These are phyloP conservation scores for Trichogramma evanescens DNA, from an alignment of 2,888 invertebrate species.

Conservation along the genomic window DNA sequence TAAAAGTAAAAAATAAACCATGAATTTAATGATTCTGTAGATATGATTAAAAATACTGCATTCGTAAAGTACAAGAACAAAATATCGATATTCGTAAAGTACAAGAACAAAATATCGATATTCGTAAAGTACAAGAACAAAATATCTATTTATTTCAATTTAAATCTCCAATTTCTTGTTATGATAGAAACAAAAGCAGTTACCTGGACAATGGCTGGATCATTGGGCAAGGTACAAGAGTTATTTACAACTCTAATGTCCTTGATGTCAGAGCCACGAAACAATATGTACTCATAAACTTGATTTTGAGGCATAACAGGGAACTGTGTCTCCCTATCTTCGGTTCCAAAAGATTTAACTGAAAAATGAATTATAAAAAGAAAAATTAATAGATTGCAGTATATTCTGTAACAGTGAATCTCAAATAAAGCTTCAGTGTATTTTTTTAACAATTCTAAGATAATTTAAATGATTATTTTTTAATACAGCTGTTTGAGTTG, in stretches of 20 bases:
- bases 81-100: too few relatives aligned
- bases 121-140: background rate
- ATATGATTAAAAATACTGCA: background rate
- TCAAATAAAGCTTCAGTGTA: too few relatives aligned
- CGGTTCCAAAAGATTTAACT: conserved; percentile 99
- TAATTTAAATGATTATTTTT: too few relatives aligned
- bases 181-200: conserved; percentile 19
- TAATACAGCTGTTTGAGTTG: too few relatives aligned
- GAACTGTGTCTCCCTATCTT: conserved; percentile 91
- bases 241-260: conserved; percentile 94
- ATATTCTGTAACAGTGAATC: too few relatives aligned
- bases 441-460: too few relatives aligned
- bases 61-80: background rate
- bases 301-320: conserved; percentile 96
- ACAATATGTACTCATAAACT: conserved; percentile 97
- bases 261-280: conserved; percentile 97
- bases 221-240: conserved; percentile 80
- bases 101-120: background rate
- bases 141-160: background rate
- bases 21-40: background rate
- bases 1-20: background rate
- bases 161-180: background rate
- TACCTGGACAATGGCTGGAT: conserved; percentile 94
- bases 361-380: conserved; percentile 38
- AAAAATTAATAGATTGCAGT: too few relatives aligned